Evolutionary conservation across 1,140 invertebrate species (phyloP).

Genomic region (Glossosoma conforme): DNA sequence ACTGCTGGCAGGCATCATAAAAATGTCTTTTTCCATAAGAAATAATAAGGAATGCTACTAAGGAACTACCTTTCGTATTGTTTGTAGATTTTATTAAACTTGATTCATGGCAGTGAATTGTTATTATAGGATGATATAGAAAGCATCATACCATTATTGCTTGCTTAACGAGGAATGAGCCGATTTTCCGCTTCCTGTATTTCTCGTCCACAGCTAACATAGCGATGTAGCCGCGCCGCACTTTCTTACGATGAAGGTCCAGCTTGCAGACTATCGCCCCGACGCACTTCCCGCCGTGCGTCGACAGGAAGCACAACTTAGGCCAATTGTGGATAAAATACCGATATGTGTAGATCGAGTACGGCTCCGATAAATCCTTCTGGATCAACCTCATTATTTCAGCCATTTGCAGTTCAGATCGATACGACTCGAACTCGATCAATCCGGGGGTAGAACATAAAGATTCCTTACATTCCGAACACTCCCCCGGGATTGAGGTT

Average conservation of each 20-base stretch:
- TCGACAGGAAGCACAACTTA: slow-evolving; percentile 94
- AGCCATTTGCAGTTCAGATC: slow-evolving; percentile 50
- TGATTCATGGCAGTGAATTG: too few relatives aligned
- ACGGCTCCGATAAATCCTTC: slow-evolving; percentile 98
- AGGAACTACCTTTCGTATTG: too few relatives aligned
- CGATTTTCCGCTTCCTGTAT: slow-evolving; percentile 91
- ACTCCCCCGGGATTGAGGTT: not conserved
- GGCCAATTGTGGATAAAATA: slow-evolving; percentile 99
- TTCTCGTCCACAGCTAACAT: slow-evolving; percentile 98
- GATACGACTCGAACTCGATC: slow-evolving; percentile 47
- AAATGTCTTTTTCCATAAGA: too few relatives aligned
- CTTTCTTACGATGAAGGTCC: slow-evolving; percentile 89
- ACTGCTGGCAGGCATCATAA: too few relatives aligned
- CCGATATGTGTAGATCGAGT: slow-evolving; percentile 99
- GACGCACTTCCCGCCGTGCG: slow-evolving; percentile 80
- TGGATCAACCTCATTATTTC: slow-evolving; percentile 96
- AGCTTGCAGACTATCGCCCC: slow-evolving; percentile 98
- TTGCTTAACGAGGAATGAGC: slow-evolving; percentile 67
- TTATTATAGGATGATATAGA: too few relatives aligned
- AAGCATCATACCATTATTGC: slow-evolving; percentile 67
- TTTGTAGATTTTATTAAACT: too few relatives aligned
- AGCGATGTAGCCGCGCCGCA: slow-evolving; percentile 94
- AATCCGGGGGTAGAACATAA: slow-evolving; percentile 12
- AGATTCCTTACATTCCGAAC: slow-evolving; percentile 14
- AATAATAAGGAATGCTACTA: too few relatives aligned